Percentiles rank a stretch among this genome's conserved stretches.
phyloP scores from a whole-genome alignment of 2,113 vertebrate species.

The Melanocharis versteri region DNA sequence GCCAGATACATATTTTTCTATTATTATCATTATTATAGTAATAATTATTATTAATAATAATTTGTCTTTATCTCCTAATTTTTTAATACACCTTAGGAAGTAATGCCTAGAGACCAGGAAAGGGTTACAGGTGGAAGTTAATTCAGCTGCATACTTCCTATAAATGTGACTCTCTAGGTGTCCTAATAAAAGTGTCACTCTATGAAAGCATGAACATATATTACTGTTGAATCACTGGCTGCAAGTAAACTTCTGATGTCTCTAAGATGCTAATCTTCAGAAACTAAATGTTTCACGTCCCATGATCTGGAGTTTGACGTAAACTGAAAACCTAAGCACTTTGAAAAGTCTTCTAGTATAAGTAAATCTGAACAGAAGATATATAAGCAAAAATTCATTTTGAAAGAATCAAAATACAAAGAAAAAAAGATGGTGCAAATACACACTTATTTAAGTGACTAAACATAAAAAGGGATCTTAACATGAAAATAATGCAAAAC shows the following conservation, averaged over 20 bases:
- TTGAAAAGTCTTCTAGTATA: background rate
- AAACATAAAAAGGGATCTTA: background rate
- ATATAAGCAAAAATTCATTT: background rate
- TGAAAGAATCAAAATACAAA: background rate
- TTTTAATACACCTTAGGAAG: background rate
- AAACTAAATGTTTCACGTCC: background rate
- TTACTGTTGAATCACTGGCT: background rate
- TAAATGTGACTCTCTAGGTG: background rate
- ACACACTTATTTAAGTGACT: background rate
- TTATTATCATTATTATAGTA: too few relatives aligned
- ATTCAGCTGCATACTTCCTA: background rate
- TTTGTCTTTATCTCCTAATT: background rate
- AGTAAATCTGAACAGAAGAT: background rate
- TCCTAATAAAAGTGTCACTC: background rate
- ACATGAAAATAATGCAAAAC: background rate
- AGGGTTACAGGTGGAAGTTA: background rate
- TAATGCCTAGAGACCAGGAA: background rate
- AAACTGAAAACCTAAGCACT: background rate
- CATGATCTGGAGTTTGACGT: background rate
- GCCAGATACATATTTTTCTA: background rate
- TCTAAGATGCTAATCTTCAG: background rate
- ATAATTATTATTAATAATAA: background rate
- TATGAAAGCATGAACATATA: background rate
- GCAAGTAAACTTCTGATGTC: background rate
- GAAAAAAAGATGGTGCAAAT: background rate